A percentile compares a stretch with the other conserved stretches of the same genome.
Evolutionary conservation across 2,797 vertebrate genomes (phyloP).

Genomic region (Siniperca undulata): DNA sequence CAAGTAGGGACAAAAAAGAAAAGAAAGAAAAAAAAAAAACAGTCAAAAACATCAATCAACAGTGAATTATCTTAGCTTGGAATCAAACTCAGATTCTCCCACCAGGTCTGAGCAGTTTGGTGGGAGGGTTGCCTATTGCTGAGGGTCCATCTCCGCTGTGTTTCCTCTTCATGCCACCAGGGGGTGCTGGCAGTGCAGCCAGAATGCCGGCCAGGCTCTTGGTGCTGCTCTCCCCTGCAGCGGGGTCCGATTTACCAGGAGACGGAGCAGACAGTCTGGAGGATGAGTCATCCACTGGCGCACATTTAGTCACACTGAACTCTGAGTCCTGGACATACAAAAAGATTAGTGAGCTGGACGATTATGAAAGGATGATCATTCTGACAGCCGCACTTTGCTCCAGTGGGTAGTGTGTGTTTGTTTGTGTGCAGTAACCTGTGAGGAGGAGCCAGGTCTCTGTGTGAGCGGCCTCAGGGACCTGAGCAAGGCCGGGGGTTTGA

Average conservation of each 20-base stretch:
- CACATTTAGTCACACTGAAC: constrained; percentile 83
- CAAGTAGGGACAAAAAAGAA: not conserved
- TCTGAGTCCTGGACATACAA: constrained; percentile 75
- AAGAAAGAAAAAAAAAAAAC: not conserved
- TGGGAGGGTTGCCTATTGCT: constrained; percentile 70
- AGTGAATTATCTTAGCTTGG: not conserved
- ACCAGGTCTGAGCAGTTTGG: constrained; percentile 88
- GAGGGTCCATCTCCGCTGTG: constrained; percentile 73
- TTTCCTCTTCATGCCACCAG: constrained; percentile 88
- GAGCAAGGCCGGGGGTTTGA: constrained; percentile 86
- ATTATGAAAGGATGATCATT: constrained; percentile 8
- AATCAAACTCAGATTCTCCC: not conserved
- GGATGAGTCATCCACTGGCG: constrained; percentile 75
- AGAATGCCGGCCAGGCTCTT: constrained; percentile 85
- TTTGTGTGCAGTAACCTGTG: constrained; percentile 80
- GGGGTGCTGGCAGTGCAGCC: constrained; percentile 78
- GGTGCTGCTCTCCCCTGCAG: constrained; percentile 76
- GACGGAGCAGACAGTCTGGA: constrained; percentile 43
- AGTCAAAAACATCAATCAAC: not conserved
- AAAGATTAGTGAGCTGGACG: not conserved
- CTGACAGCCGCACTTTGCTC: not conserved
- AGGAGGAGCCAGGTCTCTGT: constrained; percentile 73
- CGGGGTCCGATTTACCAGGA: constrained; percentile 66
- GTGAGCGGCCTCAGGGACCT: constrained; percentile 76
- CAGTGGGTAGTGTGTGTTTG: not conserved